Conservation (phyloP, 2,113 vertebrate genomes). For the Cynoglossus semilaevis region DNA sequence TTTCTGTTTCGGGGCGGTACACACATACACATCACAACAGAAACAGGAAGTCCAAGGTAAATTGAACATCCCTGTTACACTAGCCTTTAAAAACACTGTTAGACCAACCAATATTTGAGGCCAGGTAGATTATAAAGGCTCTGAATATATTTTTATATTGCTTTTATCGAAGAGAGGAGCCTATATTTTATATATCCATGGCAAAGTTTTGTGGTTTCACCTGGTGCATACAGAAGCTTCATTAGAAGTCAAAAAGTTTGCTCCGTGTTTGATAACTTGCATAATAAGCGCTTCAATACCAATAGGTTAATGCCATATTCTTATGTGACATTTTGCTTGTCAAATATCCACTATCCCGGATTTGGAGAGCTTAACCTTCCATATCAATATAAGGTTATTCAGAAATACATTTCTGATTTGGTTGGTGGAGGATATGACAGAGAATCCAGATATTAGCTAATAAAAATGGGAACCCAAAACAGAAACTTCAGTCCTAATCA, state of each 20-base stretch:
- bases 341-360: slow-evolving; percentile 63
- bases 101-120: too few relatives aligned
- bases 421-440: slow-evolving; percentile 46
- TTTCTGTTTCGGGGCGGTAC: too few relatives aligned
- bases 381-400: slow-evolving; percentile 58
- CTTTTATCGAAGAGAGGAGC: too few relatives aligned
- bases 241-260: not conserved
- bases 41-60: too few relatives aligned
- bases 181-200: too few relatives aligned
- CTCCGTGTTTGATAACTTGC: slow-evolving; percentile 38
- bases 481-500: slow-evolving; percentile 71
- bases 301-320: slow-evolving; percentile 63
- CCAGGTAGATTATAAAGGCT: too few relatives aligned
- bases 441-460: slow-evolving; percentile 66
- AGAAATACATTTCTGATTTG: slow-evolving; percentile 53
- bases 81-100: too few relatives aligned
- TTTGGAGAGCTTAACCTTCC: slow-evolving; percentile 61
- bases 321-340: slow-evolving; percentile 68
- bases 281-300: slow-evolving; percentile 59
- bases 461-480: slow-evolving; percentile 67
- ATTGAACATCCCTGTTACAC: too few relatives aligned
- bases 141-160: too few relatives aligned
- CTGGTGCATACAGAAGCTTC: not conserved
- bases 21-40: too few relatives aligned
- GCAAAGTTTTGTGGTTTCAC: not conserved